Base-by-base conservation (phyloP, 2,888 invertebrate genomes). In the Tetrapedia diversipes region DNA sequence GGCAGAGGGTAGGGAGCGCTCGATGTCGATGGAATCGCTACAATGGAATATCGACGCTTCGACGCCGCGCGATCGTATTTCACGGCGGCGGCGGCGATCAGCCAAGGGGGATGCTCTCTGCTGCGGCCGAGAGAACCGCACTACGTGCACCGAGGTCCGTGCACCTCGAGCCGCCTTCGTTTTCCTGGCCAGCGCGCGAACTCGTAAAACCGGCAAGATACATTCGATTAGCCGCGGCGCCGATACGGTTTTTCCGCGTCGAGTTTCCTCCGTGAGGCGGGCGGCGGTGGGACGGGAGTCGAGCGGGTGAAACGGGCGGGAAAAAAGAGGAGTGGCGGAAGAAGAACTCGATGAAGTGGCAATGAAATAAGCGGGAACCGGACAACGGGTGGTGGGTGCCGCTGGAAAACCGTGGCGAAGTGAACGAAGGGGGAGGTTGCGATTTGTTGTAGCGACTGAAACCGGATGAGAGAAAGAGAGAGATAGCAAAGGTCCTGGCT, bases 1-100 rank as follows among this genome's bases (percentile, higher is more conserved):
- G 22, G 34, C 43, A 53, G 29, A 24, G 32, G 19, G 19, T 27
- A 47, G 4, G 57, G 27, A 59, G 22, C 29, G 53, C n/a, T 57
- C 49, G 71, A 37, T 67, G 77, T 37, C 57, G 77, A 60, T 56
- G 70, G 57, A 69, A 79, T 77, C 56, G 77, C 34, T 73, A 73
- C 77, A 79, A 73, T 68, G 68, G 79, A 77, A 79, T n/a, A n/a
- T 79, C 79, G 79, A 79, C 79, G 77, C 68, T 53, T 73, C 79
- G 73, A 68, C 68, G 61, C 69, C 49, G 73, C 53, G 49, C 66
- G 73, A 78, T 81, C 77, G 81, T 65, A 75, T 78, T 66, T 75
- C 80, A 74, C 37, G 68, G 51, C 66, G 47, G 32, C 37, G 68
- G 51, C 66, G 47, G 32, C 29, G 56, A 32, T 32, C 64, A 64